These are phyloP conservation scores for Planococcus citri DNA, from an alignment of 1,140 invertebrate genomes.

Conservation along the genomic window DNA sequence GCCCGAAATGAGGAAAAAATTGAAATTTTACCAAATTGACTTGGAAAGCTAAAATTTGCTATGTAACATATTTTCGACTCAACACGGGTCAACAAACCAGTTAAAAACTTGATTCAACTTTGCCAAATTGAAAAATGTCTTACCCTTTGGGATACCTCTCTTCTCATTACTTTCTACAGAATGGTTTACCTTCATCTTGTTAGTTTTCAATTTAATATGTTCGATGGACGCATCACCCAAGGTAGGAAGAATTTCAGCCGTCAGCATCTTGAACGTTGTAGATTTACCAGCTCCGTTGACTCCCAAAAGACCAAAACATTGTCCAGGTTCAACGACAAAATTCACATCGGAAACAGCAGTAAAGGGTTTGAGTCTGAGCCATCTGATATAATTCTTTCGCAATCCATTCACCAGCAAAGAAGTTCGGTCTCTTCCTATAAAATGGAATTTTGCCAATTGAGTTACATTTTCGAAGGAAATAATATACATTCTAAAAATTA, in stretches of 20 bases:
- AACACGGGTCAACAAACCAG: no score
- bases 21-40: no score
- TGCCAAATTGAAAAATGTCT: no score
- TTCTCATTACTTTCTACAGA: no score
- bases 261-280: slow-evolving; percentile 57
- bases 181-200: background rate
- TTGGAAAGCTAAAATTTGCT: no score
- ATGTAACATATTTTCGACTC: no score
- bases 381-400: background rate
- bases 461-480: no score
- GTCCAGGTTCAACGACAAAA: slow-evolving; percentile 51
- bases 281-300: slow-evolving; percentile 83
- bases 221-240: slow-evolving; percentile 27
- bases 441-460: no score
- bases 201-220: background rate
- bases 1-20: no score
- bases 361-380: slow-evolving; percentile 2
- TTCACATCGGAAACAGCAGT: slow-evolving; percentile 57
- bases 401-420: background rate
- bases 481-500: no score
- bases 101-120: no score
- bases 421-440: background rate
- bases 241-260: slow-evolving; percentile 27
- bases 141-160: no score
- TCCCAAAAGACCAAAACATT: slow-evolving; percentile 74